Conservation (phyloP, 2,797 vertebrate genomes). For the Myoxocephalus aenaeus region DNA sequence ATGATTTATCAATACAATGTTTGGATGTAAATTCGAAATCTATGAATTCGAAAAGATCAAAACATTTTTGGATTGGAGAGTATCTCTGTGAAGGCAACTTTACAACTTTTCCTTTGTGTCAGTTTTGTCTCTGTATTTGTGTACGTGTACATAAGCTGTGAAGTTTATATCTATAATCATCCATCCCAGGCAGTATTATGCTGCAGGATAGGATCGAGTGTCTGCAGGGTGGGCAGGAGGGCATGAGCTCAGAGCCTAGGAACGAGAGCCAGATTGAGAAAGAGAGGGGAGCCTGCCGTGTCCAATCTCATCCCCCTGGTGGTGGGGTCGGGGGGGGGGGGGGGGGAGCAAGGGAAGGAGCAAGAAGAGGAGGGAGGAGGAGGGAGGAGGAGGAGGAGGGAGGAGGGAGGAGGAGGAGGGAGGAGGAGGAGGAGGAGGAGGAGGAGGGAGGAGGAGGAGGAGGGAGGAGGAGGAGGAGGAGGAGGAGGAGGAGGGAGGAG, state of each 20-base stretch:
- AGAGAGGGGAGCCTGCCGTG: slow-evolving; percentile 48
- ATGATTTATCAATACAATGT: slow-evolving; percentile 36
- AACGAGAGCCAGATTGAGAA: slow-evolving; percentile 56
- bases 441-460: background rate
- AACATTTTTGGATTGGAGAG: background rate
- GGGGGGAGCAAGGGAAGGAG: background rate
- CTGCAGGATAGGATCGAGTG: slow-evolving; percentile 37
- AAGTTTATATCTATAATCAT: slow-evolving; percentile 61
- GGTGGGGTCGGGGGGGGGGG: slow-evolving; percentile 44
- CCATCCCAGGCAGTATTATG: slow-evolving; percentile 16
- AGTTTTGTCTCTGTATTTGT: slow-evolving; percentile 46
- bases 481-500: background rate
- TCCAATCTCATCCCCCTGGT: slow-evolving; percentile 66
- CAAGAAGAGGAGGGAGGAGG: slow-evolving; percentile 27
- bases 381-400: background rate
- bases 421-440: background rate
- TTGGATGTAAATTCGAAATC: slow-evolving; percentile 40
- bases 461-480: background rate
- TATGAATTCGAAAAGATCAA: slow-evolving; percentile 39
- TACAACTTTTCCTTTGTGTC: slow-evolving; percentile 9
- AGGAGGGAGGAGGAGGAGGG: background rate
- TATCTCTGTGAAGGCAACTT: background rate
- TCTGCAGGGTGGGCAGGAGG: slow-evolving; percentile 47
- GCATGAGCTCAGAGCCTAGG: slow-evolving; percentile 62
- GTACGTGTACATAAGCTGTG: slow-evolving; percentile 33